phyloP scores from a whole-genome alignment of 2,888 invertebrate species.

The Orchesellides sinensis region DNA sequence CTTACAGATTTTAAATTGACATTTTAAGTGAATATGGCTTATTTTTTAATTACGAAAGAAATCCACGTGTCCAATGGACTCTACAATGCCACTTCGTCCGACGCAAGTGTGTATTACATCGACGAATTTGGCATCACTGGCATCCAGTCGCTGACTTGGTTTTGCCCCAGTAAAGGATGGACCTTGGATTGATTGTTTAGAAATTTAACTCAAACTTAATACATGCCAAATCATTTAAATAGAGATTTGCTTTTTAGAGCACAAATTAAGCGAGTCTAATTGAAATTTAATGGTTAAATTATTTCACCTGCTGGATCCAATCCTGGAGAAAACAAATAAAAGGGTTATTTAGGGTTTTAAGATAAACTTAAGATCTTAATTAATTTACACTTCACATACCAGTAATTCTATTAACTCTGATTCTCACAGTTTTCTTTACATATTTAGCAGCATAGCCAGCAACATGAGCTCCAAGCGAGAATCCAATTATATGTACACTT shows the following conservation, averaged over 20 bases:
- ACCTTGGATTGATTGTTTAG: too few relatives aligned
- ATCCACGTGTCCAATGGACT: constrained; percentile 66
- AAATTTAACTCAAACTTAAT: too few relatives aligned
- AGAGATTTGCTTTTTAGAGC: too few relatives aligned
- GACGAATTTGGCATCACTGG: constrained; percentile 83
- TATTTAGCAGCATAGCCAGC: constrained; percentile 65
- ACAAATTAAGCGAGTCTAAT: too few relatives aligned
- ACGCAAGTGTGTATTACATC: constrained; percentile 79
- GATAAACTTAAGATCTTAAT: too few relatives aligned
- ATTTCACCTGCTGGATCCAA: constrained; percentile 85
- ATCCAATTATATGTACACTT: constrained; percentile 69
- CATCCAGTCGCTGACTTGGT: constrained; percentile 80
- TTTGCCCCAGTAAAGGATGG: constrained; percentile 80
- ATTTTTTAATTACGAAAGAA: constrained; percentile 60
- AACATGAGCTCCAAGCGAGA: constrained; percentile 71
- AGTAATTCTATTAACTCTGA: constrained; percentile 62
- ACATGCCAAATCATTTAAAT: too few relatives aligned
- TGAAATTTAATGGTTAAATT: too few relatives aligned
- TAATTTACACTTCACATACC: constrained; percentile 28
- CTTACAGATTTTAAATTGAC: neutral
- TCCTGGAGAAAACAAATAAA: constrained; percentile 76
- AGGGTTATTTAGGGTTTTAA: too few relatives aligned
- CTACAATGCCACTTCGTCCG: constrained; percentile 60
- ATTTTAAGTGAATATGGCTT: neutral
- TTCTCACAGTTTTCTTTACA: constrained; percentile 40